These are phyloP conservation scores for Dastarcus helophoroides DNA, from an alignment of 2,888 invertebrate species.

Conservation along the genomic window DNA sequence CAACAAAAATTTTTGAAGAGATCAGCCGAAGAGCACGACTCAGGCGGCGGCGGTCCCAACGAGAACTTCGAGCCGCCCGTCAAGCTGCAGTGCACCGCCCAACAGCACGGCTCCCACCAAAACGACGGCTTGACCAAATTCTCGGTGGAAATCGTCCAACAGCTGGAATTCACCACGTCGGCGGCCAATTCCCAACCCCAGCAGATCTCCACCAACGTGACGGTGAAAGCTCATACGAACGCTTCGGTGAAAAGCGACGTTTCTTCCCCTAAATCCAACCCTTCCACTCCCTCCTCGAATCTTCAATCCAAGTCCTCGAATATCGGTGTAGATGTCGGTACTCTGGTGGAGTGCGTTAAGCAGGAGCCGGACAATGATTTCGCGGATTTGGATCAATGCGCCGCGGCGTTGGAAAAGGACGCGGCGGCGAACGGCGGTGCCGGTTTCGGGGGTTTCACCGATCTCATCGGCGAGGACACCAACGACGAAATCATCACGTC, in stretches of 20 bases:
- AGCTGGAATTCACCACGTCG: conserved; percentile 78
- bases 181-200: conserved; percentile 79
- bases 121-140: conserved; percentile 59
- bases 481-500: conserved; percentile 65
- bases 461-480: conserved; percentile 74
- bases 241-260: conserved; percentile 52
- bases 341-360: conserved; percentile 60
- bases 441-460: conserved; percentile 67
- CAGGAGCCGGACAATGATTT: conserved; percentile 69
- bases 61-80: conserved; percentile 62
- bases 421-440: conserved; percentile 58
- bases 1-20: conserved; percentile 77
- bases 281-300: conserved; percentile 37
- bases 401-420: conserved; percentile 76
- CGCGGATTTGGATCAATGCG: conserved; percentile 75
- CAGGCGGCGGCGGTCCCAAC: conserved; percentile 25
- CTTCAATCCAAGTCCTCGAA: conserved; percentile 34
- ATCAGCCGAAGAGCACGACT: conserved; percentile 48
- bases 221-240: conserved; percentile 70
- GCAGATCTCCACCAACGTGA: conserved; percentile 85
- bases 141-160: conserved; percentile 87
- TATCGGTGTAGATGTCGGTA: conserved; percentile 43
- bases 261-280: conserved; percentile 41
- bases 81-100: conserved; percentile 55
- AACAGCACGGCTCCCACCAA: conserved; percentile 36